phyloP scores from a whole-genome alignment of 2,888 invertebrate genomes.

The Ditula angustiorana region DNA sequence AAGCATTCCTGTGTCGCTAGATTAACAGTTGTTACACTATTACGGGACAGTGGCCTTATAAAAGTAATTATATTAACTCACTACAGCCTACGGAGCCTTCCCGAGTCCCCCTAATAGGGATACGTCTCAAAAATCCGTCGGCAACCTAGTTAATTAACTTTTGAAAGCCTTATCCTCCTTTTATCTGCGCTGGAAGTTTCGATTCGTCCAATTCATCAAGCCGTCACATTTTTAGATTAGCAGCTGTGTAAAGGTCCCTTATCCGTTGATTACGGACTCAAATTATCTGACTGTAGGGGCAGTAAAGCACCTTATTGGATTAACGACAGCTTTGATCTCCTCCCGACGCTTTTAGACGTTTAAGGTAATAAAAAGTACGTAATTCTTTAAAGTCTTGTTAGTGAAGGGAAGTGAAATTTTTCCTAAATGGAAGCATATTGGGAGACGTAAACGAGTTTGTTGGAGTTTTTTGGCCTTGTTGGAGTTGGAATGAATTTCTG shows the following conservation, averaged over 20 bases:
- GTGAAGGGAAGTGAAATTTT: conserved; percentile 68
- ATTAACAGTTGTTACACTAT: not conserved
- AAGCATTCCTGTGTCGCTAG: too few species aligned
- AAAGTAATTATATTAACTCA: conserved; percentile 16
- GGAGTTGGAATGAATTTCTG: conserved; percentile 6
- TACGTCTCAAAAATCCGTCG: conserved; percentile 31
- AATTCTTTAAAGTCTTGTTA: conserved; percentile 72
- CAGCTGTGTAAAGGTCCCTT: conserved; percentile 69
- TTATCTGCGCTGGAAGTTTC: conserved; percentile 50
- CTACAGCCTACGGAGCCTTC: not conserved
- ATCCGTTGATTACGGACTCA: conserved; percentile 73
- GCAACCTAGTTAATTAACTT: conserved; percentile 38
- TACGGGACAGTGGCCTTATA: not conserved
- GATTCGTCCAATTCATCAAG: conserved; percentile 61
- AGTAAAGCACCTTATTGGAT: conserved; percentile 80
- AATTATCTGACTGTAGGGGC: conserved; percentile 71
- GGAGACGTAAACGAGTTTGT: conserved; percentile 41
- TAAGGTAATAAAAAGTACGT: conserved; percentile 76
- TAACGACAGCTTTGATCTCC: conserved; percentile 77
- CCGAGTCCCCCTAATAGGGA: not conserved
- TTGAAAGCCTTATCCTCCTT: conserved; percentile 36
- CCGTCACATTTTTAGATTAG: conserved; percentile 60
- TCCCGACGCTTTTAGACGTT: conserved; percentile 62
- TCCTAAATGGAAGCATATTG: conserved; percentile 60
- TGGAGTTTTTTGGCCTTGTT: conserved; percentile 23